Percentiles rank a stretch among this genome's conserved stretches.
Evolutionary conservation across 2,888 invertebrate species (phyloP).

Genomic region (Napeogenes sylphis): DNA sequence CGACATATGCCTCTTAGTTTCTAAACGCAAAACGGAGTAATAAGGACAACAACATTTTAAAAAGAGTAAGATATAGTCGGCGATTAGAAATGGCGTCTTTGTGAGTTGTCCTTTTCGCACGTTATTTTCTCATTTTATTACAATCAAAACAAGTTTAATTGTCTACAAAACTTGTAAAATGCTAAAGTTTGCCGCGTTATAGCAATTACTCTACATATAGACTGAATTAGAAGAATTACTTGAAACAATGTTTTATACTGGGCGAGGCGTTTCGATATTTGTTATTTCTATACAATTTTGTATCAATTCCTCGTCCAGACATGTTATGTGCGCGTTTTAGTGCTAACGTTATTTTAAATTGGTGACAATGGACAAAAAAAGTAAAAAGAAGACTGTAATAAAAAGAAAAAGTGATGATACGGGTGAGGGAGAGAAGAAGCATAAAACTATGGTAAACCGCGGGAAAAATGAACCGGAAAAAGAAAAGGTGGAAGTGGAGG

Average conservation of each 20-base stretch:
- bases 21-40: constrained; percentile 15
- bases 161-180: constrained; percentile 34
- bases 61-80: constrained; percentile 22
- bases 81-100: constrained; percentile 66
- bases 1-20: constrained; percentile 10
- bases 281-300: constrained; percentile 32
- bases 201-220: constrained; percentile 21
- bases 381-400: constrained; percentile 69
- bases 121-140: constrained; percentile 41
- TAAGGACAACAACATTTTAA: constrained; percentile 11
- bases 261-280: constrained; percentile 48
- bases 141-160: constrained; percentile 40
- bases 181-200: constrained; percentile 19
- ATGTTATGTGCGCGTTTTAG: constrained; percentile 39
- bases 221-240: constrained; percentile 14
- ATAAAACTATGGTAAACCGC: constrained; percentile 58
- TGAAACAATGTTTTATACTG: constrained; percentile 48
- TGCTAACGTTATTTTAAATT: constrained; percentile 36
- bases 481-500: constrained; percentile 61
- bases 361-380: constrained; percentile 75
- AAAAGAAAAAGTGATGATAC: constrained; percentile 72
- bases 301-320: constrained; percentile 31
- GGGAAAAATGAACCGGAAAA: constrained; percentile 57
- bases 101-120: constrained; percentile 72
- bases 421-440: constrained; percentile 63